Evolutionary conservation across 2,113 vertebrate species (phyloP).

Genomic region (Hyaena hyaena): DNA sequence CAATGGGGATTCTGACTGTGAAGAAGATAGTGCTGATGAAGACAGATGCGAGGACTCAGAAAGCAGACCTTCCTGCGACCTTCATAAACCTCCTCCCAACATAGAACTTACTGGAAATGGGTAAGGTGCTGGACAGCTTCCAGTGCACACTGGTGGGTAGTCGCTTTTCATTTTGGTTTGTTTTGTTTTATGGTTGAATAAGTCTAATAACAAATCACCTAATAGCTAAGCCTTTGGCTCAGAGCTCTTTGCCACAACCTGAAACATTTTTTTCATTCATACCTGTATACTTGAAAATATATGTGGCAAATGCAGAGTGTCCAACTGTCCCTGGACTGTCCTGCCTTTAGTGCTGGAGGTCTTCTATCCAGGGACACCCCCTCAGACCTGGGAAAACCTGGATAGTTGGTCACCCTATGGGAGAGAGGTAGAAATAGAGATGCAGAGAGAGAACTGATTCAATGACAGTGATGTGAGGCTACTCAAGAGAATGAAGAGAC

Average conservation of each 20-base stretch:
- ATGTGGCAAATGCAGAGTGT: not conserved
- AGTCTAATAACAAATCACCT: not conserved
- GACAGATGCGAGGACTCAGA: conserved; percentile 83
- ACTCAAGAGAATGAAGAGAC: not conserved
- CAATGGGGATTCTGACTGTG: conserved; percentile 95
- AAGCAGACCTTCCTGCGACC: conserved; percentile 83
- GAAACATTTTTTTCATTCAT: not conserved
- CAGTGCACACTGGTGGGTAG: too few species aligned
- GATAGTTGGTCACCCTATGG: not conserved
- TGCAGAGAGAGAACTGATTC: too few species aligned
- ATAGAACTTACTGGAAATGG: conserved; percentile 89
- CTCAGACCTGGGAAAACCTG: not conserved
- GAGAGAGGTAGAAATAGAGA: not conserved
- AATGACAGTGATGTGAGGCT: not conserved
- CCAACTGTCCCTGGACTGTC: not conserved
- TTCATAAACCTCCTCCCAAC: conserved; percentile 88
- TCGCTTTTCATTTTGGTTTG: not conserved
- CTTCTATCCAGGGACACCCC: not conserved
- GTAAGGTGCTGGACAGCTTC: conserved; percentile 82
- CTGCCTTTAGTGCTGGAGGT: not conserved
- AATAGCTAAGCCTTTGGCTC: not conserved
- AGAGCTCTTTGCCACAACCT: conserved; percentile 9
- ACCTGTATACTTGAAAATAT: not conserved
- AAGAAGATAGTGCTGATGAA: conserved; percentile 91
- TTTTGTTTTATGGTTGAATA: conserved; percentile 8